Percentiles rank a stretch among this genome's conserved stretches.
These are phyloP conservation scores for Smithornis capensis DNA, from an alignment of 2,113 vertebrate species.

Conservation along the genomic window DNA sequence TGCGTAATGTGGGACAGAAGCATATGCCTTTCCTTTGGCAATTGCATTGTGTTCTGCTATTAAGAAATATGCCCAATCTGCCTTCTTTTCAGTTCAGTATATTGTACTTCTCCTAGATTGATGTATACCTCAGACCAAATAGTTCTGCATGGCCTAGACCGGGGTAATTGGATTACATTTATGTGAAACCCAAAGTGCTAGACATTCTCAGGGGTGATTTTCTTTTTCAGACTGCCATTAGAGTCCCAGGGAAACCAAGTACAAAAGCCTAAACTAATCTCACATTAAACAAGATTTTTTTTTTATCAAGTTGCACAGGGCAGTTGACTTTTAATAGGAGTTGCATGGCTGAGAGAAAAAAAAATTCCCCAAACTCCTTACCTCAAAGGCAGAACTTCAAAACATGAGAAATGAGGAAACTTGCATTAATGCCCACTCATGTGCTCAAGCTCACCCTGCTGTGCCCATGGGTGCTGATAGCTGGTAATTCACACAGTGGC, in stretches of 20 bases:
- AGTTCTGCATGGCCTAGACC: constrained; percentile 46
- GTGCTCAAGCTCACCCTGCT: neutral
- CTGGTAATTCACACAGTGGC: neutral
- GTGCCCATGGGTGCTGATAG: neutral
- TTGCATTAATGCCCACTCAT: neutral
- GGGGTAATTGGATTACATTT: constrained; percentile 67
- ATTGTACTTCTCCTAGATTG: constrained; percentile 49
- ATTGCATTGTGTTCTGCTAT: constrained; percentile 54
- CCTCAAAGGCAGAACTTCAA: neutral
- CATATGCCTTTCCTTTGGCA: constrained; percentile 65
- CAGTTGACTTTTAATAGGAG: constrained; percentile 31
- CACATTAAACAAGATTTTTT: constrained; percentile 15
- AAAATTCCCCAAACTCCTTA: neutral
- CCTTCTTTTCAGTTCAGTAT: constrained; percentile 41
- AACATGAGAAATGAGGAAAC: constrained; percentile 7
- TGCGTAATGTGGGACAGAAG: constrained; percentile 36
- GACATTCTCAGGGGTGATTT: constrained; percentile 47
- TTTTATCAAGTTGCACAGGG: neutral
- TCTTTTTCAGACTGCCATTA: constrained; percentile 45
- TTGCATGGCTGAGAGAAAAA: neutral
- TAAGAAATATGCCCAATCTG: constrained; percentile 62
- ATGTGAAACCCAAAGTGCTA: constrained; percentile 55
- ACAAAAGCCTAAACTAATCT: constrained; percentile 60
- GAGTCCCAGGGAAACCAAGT: constrained; percentile 44
- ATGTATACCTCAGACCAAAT: constrained; percentile 65